Evolutionary conservation across 1,140 invertebrate genomes (phyloP).

Genomic region (Caenorhabditis brenneri): DNA sequence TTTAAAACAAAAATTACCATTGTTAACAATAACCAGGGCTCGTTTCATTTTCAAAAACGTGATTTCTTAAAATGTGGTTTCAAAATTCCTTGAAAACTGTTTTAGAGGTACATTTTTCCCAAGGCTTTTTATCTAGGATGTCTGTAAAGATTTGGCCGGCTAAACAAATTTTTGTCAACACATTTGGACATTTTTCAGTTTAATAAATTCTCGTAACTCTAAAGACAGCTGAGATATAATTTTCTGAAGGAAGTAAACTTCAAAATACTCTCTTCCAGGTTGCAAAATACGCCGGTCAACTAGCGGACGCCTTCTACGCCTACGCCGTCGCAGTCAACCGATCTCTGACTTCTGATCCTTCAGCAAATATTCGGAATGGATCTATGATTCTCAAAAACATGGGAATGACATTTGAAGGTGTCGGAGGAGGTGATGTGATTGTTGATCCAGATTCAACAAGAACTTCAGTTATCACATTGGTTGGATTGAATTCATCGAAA

Average conservation of each 20-base stretch:
- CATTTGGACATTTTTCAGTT: too few relatives aligned
- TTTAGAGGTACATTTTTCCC: too few relatives aligned
- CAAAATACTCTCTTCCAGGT: not conserved
- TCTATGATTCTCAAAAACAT: not conserved
- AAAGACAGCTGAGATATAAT: too few relatives aligned
- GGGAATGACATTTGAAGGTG: conserved; percentile 20
- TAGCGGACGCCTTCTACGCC: conserved; percentile 40
- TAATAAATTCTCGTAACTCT: too few relatives aligned
- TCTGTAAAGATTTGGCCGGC: too few relatives aligned
- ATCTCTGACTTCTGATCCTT: not conserved
- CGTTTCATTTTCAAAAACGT: too few relatives aligned
- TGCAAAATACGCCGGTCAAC: conserved; percentile 37
- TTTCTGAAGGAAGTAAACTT: too few relatives aligned
- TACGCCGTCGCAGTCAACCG: conserved; percentile 34
- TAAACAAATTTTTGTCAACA: not conserved
- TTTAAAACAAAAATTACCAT: too few relatives aligned
- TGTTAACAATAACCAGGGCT: too few relatives aligned
- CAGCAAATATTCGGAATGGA: not conserved
- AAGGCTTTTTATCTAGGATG: too few relatives aligned
- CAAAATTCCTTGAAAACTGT: too few relatives aligned
- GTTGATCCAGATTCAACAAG: not conserved
- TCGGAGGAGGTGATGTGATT: not conserved
- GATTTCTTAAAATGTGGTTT: too few relatives aligned
- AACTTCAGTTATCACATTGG: not conserved
- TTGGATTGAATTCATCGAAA: not conserved